Evolutionary conservation across 2,888 invertebrate species (phyloP).

Genomic region (Heteropelma amictum): DNA sequence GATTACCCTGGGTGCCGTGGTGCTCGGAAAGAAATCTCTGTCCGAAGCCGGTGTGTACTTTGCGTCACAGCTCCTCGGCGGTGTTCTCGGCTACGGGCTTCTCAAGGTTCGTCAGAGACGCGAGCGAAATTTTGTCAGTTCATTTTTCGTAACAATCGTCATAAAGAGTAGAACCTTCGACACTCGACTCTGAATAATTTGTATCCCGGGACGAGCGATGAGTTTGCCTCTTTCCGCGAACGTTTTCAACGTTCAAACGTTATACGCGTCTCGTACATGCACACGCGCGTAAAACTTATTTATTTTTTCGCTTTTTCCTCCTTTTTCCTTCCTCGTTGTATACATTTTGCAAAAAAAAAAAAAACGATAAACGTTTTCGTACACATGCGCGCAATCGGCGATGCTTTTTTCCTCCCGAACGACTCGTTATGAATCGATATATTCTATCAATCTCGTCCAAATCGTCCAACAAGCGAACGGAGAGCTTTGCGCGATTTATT

Average conservation of each 20-base stretch:
- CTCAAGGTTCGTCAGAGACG: constrained; percentile 69
- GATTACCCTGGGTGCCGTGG: constrained; percentile 73
- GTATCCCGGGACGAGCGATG: background rate
- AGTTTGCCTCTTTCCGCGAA: background rate
- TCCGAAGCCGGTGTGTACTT: constrained; percentile 71
- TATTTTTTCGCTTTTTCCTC: background rate
- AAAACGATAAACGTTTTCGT: too few relatives aligned
- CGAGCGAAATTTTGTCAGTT: constrained; percentile 18
- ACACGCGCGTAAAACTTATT: background rate
- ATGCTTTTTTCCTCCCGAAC: too few relatives aligned
- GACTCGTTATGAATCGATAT: too few relatives aligned
- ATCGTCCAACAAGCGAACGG: too few relatives aligned
- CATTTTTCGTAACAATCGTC: background rate
- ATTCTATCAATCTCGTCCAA: too few relatives aligned
- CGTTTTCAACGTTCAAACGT: too few relatives aligned
- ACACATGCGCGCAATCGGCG: too few relatives aligned
- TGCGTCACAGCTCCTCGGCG: constrained; percentile 73
- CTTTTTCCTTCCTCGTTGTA: background rate
- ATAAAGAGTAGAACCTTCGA: too few relatives aligned
- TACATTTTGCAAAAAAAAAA: too few relatives aligned
- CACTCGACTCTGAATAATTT: background rate
- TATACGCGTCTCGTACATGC: too few relatives aligned
- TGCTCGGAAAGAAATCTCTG: constrained; percentile 74
- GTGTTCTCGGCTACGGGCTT: constrained; percentile 73
- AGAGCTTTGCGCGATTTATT: too few relatives aligned